A percentile compares a stretch with the other conserved stretches of the same genome.
phyloP scores from a whole-genome alignment of 1,140 invertebrate species.

The Metaphire vulgaris region DNA sequence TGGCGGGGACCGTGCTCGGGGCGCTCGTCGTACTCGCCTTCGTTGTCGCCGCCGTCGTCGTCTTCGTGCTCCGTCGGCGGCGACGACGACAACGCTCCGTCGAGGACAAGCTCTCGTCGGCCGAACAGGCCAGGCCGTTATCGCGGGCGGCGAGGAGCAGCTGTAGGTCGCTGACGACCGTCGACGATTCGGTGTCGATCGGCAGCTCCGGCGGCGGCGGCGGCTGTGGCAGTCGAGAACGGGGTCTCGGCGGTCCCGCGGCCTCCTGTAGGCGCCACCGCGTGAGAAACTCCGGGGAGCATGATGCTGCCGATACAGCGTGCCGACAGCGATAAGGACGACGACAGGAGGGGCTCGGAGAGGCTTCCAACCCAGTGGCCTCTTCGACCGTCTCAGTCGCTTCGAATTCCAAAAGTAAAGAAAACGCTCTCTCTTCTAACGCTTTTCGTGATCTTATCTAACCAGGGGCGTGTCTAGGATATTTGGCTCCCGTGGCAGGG shows the following conservation, averaged over 20 bases:
- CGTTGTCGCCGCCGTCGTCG: not conserved
- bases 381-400: not conserved
- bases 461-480: too few species aligned
- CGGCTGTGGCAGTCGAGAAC: too few species aligned
- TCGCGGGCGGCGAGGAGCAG: not conserved
- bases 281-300: not conserved
- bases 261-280: not conserved
- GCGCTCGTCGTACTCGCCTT: not conserved
- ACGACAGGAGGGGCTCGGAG: not conserved
- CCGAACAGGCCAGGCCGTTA: not conserved
- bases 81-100: too few species aligned
- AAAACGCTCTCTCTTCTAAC: too few species aligned
- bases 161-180: not conserved
- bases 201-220: not conserved
- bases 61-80: not conserved
- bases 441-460: too few species aligned
- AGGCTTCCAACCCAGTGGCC: not conserved
- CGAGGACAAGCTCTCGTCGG: not conserved
- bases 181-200: not conserved
- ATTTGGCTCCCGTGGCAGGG: too few species aligned
- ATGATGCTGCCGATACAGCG: not conserved
- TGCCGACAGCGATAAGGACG: not conserved
- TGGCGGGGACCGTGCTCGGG: slow-evolving; percentile 4
- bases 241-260: too few species aligned
- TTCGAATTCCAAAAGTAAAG: not conserved